A percentile compares a stretch with the other conserved stretches of the same genome.
Conservation (phyloP, 2,888 invertebrate genomes). For the Azorinus chamasolen region DNA sequence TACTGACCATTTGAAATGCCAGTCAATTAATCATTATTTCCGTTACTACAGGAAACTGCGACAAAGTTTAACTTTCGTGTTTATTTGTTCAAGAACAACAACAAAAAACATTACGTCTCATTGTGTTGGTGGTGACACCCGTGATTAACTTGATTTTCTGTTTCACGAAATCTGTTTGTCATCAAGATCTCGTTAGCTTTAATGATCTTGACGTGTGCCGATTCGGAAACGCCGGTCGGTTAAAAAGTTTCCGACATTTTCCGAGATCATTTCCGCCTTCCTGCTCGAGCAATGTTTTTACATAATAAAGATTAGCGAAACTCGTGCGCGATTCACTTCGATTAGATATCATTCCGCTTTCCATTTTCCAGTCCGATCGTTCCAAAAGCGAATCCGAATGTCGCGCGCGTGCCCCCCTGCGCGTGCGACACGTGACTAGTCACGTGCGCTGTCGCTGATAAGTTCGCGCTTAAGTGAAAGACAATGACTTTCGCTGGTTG, state of each 20-base stretch:
- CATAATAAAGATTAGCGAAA: conserved; percentile 40
- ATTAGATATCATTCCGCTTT: conserved; percentile 50
- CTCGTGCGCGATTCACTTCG: conserved; percentile 50
- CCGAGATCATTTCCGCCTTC: conserved; percentile 44
- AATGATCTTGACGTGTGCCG: conserved; percentile 33
- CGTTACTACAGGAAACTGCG: too few species aligned
- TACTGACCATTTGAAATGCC: too few species aligned
- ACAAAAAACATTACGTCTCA: too few species aligned
- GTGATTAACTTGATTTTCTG: too few species aligned
- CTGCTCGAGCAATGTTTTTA: conserved; percentile 38
- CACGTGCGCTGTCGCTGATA: conserved; percentile 49
- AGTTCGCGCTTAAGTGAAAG: conserved; percentile 54
- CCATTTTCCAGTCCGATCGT: conserved; percentile 50
- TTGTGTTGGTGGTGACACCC: too few species aligned
- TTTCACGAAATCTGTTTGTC: too few species aligned
- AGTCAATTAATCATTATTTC: too few species aligned
- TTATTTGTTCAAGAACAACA: too few species aligned
- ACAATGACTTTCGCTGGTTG: conserved; percentile 37
- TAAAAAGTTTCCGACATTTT: conserved; percentile 42
- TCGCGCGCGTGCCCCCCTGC: conserved; percentile 33
- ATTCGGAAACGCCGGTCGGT: conserved; percentile 44
- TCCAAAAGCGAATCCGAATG: conserved; percentile 44
- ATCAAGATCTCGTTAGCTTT: background rate
- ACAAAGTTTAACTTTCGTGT: too few species aligned
- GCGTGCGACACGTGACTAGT: conserved; percentile 29